Evolutionary conservation across 2,797 vertebrate species (phyloP).

Genomic region (Parambassis ranga): DNA sequence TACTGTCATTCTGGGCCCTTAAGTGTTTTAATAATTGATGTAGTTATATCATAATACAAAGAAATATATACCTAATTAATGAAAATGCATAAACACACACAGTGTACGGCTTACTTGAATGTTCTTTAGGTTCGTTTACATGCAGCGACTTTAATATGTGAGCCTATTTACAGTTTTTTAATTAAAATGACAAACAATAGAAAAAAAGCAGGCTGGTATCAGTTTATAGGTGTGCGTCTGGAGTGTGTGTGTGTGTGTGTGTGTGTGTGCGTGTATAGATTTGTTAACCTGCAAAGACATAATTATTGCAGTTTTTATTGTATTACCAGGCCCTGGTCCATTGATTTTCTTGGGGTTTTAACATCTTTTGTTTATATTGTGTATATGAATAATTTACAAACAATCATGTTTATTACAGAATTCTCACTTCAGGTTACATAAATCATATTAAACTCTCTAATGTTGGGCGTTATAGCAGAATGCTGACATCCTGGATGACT

Average conservation of each 20-base stretch:
- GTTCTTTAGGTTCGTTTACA: not conserved
- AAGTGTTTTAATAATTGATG: slow-evolving; percentile 54
- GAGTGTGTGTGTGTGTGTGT: too few species aligned
- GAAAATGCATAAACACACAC: not conserved
- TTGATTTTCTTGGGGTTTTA: too few species aligned
- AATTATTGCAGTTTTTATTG: too few species aligned
- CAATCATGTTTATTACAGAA: too few species aligned
- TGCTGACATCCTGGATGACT: too few species aligned
- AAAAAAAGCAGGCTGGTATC: not conserved
- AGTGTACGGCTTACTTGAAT: not conserved
- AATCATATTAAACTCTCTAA: too few species aligned
- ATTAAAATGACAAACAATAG: not conserved
- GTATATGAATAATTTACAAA: too few species aligned
- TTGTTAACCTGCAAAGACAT: too few species aligned
- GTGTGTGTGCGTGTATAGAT: not conserved
- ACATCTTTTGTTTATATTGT: too few species aligned
- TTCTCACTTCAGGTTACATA: too few species aligned
- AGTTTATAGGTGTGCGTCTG: not conserved
- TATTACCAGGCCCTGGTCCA: too few species aligned
- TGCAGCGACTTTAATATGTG: not conserved
- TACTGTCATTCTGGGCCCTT: slow-evolving; percentile 16
- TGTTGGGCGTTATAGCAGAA: too few species aligned
- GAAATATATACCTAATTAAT: slow-evolving; percentile 39
- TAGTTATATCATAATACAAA: slow-evolving; percentile 31
- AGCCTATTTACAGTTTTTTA: not conserved